Conservation (phyloP, 2,888 invertebrate genomes). For the Coleophora flavipennella region DNA sequence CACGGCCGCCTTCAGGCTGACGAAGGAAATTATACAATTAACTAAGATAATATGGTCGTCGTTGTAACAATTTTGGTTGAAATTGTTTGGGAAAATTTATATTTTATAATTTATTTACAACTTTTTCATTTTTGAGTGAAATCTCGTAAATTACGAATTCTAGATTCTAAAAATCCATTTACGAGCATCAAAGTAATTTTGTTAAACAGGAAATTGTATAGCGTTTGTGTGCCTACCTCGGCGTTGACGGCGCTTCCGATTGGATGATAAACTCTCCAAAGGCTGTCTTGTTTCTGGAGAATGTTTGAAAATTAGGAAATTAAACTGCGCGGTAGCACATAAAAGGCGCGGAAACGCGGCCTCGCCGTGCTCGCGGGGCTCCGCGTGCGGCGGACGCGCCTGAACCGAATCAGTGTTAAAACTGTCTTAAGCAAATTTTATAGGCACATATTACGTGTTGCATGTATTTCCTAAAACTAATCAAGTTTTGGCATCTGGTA, state of each 20-base stretch:
- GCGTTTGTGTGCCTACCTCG: constrained; percentile 47
- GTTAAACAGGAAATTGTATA: constrained; percentile 63
- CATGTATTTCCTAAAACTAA: no score
- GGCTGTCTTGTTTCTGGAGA: constrained; percentile 48
- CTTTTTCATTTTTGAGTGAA: no score
- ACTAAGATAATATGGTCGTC: neutral
- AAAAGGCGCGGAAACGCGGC: constrained; percentile 51
- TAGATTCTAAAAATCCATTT: constrained; percentile 36
- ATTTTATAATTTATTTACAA: no score
- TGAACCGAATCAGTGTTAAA: no score
- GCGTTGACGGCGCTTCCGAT: constrained; percentile 59
- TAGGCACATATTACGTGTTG: no score
- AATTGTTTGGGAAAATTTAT: no score
- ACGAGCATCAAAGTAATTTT: constrained; percentile 55
- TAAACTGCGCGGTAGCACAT: constrained; percentile 51
- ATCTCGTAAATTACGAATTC: no score
- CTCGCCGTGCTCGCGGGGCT: constrained; percentile 22
- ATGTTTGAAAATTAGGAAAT: constrained; percentile 67
- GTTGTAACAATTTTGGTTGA: no score
- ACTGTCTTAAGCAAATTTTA: no score
- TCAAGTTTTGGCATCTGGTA: no score
- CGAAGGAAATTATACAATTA: constrained; percentile 10
- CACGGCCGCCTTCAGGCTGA: constrained; percentile 2
- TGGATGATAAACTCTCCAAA: constrained; percentile 57
- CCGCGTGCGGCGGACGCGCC: neutral